Evolutionary conservation across 1,140 invertebrate species (phyloP).

Genomic region (Pentalonia nigronervosa): DNA sequence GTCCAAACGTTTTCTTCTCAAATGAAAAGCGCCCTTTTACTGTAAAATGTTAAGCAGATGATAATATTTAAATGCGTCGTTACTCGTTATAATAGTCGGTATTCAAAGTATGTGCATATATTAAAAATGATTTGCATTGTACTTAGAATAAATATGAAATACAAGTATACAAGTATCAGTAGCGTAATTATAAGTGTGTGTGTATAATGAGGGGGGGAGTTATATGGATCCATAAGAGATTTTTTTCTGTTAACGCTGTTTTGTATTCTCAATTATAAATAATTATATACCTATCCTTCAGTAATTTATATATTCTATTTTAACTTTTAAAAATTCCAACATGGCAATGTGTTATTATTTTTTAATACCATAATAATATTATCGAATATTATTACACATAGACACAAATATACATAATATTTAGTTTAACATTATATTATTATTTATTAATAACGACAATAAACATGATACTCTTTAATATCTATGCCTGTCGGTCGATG

Average conservation of each 20-base stretch:
- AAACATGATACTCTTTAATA: not conserved
- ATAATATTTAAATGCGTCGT: too few species aligned
- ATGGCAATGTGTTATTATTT: not conserved
- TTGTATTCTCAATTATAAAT: not conserved
- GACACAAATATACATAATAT: not conserved
- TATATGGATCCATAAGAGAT: too few species aligned
- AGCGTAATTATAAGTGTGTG: too few species aligned
- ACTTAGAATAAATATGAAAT: not conserved
- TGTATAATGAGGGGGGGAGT: too few species aligned
- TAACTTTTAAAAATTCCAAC: not conserved
- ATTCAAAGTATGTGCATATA: not conserved
- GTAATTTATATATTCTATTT: not conserved
- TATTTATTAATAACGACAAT: not conserved
- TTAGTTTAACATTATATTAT: not conserved
- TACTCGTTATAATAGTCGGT: not conserved
- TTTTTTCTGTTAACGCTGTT: not conserved
- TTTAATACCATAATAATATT: not conserved
- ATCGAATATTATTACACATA: not conserved
- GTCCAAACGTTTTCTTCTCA: too few species aligned
- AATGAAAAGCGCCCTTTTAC: too few species aligned
- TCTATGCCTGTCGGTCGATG: not conserved
- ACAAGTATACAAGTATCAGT: too few species aligned
- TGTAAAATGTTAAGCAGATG: too few species aligned
- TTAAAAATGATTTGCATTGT: not conserved
- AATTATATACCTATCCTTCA: not conserved